Evolutionary conservation across 2,888 invertebrate species (phyloP), one percentile per base, ranked within the genome.

Genomic region (Andrena chrysosceles): DNA sequence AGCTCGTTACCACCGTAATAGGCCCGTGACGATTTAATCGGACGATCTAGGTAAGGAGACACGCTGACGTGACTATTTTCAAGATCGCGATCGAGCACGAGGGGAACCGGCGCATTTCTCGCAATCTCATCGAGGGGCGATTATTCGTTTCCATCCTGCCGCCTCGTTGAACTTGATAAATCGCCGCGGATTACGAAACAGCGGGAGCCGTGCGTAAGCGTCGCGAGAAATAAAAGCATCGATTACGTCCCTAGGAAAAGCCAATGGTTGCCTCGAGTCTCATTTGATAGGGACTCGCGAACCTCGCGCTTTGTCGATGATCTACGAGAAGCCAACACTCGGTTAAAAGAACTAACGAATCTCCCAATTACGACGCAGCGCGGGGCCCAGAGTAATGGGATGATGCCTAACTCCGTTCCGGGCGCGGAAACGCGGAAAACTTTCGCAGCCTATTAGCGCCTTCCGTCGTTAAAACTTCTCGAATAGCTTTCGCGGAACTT

Each of bases 401-500:
- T 33, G 66, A 63, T 64, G 59, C 76, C 42, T 64, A 66, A 73
- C 83, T 54, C 81, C 77, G 79, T 75, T 60, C 81, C 74, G 76
- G 74, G 78, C 73, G 60, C 77, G 79, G 76, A 86, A 83, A 59
- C 16, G 76, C 68, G 77, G 70, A n/a, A 83, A 85, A 84, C 83
- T 87, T 81, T 84, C 72, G 49, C 77, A 79, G 79, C 81, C 76
- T 86, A 85, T 86, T 85, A 80, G 79, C 83, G 72, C 71, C 76
- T 80, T 68, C 83, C 77, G 84, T 85, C 87, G 79, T 88, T 88
- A 88, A 87, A 87, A 87, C 87, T 87, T 87, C 66, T 71, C 72
- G 71, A 77, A 85, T 79, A 77, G 82, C 78, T 52, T 75, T 67
- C 81, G 26, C n/a, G 56, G 33, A 83, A 83, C 79, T 86, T 86